phyloP scores from a whole-genome alignment of 2,113 vertebrate genomes.

The Rhinopomastus cyanomelas region DNA sequence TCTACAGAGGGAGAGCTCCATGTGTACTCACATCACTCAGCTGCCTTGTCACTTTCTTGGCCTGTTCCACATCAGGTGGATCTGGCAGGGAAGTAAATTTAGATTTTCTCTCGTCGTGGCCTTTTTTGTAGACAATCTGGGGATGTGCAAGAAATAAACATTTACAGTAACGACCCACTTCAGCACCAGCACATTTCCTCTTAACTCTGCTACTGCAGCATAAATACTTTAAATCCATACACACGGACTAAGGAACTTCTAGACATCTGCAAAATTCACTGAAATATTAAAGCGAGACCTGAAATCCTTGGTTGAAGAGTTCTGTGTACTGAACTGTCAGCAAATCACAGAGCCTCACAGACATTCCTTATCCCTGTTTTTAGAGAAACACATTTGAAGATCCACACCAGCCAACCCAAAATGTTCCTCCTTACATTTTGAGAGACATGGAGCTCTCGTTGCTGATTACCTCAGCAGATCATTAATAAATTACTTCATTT shows the following conservation, averaged over 20 bases:
- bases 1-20: neutral
- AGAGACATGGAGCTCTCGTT: neutral
- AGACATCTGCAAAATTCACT: neutral
- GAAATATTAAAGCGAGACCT: neutral
- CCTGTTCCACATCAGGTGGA: conserved; percentile 88
- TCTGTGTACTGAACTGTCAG: neutral
- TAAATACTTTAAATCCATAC: neutral
- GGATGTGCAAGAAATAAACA: neutral
- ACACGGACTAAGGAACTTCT: neutral
- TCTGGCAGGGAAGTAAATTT: conserved; percentile 90
- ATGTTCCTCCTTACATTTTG: neutral
- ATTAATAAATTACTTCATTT: neutral
- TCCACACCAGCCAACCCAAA: neutral
- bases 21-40: conserved; percentile 88
- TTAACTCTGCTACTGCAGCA: neutral
- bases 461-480: neutral
- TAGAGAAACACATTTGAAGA: neutral
- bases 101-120: conserved; percentile 82
- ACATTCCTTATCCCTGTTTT: no score
- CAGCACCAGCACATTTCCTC: neutral
- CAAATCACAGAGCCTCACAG: neutral
- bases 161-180: neutral
- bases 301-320: rapidly evolving
- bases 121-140: conserved; percentile 95
- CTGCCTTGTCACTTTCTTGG: conserved; percentile 86